Base-by-base conservation (phyloP, 2,113 vertebrate genomes). In the Varanus salvator region DNA sequence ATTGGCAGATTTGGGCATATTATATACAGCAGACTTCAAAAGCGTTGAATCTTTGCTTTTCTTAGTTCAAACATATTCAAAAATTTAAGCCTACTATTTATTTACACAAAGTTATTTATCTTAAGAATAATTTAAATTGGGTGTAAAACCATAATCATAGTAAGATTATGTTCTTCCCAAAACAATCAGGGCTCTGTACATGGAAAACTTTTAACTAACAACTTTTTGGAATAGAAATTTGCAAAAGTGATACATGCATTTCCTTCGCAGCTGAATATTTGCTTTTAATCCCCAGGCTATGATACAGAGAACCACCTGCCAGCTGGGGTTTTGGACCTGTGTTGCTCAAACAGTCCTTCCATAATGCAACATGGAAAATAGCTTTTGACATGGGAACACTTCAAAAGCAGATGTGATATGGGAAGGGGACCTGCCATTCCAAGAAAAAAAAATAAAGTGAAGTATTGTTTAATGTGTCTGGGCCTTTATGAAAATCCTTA, bases 71-170 rank as follows among this genome's bases (percentile, higher is more conserved):
- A 54, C n/a, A n/a, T n/a, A n/a, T n/a, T n/a, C n/a, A 75, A 2
- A 11, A 54, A 74, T 75, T 38, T 57, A 44, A 71, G 38, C 80
- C n/a, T 82, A 72, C 15, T 81, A 0, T 72, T 88, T 85, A 85
- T 3, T 77, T 83, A 1, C 38, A 44, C 38, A 44, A 44, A 75
- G 69, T 86, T 68, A 2, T 78, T 64, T 21, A 57, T 6, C 74
- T 34, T 93, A 89, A 85, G 29, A 89, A 38, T 4, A 44, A 23
- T 6, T 75, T 66, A 88, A 34, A 4, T 91, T 38, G 68, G 7
- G 29, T 52, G 44, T 52, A 44, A 80, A 60, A 86, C 14, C 75
- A 88, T 87, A 6, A 3, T 91, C 77, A 6, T 86, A 84, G 50
- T 52, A 82, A 19, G 54, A 57, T 76, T 48, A 31, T 88, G 66